Conservation (phyloP, 2,888 invertebrate species). For the Perizoma affinitatum region DNA sequence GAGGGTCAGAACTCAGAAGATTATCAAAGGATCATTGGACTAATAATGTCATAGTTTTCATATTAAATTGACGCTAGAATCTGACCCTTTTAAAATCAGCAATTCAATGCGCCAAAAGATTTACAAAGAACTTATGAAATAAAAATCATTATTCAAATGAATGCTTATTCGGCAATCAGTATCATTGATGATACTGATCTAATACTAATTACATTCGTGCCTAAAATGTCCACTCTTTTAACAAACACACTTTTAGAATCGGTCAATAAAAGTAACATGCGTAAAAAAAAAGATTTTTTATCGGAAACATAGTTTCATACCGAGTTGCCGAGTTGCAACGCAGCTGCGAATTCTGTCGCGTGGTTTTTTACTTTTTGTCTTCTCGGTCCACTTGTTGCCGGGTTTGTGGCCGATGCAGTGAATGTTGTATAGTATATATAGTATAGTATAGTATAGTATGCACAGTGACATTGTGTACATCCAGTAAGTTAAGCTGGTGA, state of each 20-base stretch:
- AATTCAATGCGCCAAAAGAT: no score
- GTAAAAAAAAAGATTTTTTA: slow-evolving; percentile 24
- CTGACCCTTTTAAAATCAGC: no score
- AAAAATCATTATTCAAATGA: no score
- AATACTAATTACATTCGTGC: no score
- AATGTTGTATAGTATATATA: background rate
- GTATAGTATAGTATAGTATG: background rate
- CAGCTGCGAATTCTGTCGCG: slow-evolving; percentile 23
- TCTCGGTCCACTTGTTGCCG: slow-evolving; percentile 26
- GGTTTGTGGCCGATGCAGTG: slow-evolving; percentile 8
- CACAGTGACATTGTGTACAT: background rate
- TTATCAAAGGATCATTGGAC: no score
- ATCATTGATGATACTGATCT: no score
- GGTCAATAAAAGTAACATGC: slow-evolving; percentile 5
- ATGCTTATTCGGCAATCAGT: no score
- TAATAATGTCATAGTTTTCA: no score
- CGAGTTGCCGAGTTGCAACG: slow-evolving; percentile 14
- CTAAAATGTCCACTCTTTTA: no score
- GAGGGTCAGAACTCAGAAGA: no score
- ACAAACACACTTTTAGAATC: background rate
- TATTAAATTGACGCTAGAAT: no score
- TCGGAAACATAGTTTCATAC: slow-evolving; percentile 12
- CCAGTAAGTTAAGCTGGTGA: background rate
- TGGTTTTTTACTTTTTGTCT: slow-evolving; percentile 18
- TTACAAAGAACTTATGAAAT: no score